A percentile compares a stretch with the other conserved stretches of the same genome.
Conservation (phyloP, 53 echinoderm and acorn worm genomes). For the Zoroaster sp. region DNA sequence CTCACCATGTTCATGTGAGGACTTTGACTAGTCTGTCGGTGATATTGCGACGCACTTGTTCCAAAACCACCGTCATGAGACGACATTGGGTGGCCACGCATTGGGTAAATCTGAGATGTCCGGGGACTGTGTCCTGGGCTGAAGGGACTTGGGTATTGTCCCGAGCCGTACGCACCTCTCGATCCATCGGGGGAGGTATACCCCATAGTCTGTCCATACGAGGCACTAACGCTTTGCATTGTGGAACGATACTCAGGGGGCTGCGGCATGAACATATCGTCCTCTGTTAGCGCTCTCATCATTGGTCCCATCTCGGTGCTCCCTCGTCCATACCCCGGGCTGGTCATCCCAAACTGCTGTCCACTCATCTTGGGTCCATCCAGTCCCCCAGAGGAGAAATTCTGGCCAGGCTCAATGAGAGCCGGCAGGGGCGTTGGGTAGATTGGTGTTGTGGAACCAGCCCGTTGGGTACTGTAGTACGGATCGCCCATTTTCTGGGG, state of each 20-base stretch:
- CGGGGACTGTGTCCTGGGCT: conserved; percentile 64
- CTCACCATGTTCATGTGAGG: conserved; percentile 80
- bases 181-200: conserved; percentile 40
- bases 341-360: conserved; percentile 32
- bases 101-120: conserved; percentile 66
- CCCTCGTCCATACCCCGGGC: conserved; percentile 34
- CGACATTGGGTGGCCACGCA: conserved; percentile 57
- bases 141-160: conserved; percentile 59
- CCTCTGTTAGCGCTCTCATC: conserved; percentile 91
- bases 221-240: conserved; percentile 17
- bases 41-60: conserved; percentile 64
- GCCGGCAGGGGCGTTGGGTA: conserved; percentile 39
- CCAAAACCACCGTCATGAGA: conserved; percentile 66
- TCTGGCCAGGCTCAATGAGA: conserved; percentile 34
- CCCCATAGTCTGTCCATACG: conserved; percentile 59
- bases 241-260: conserved; percentile 44
- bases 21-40: conserved; percentile 74
- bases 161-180: not conserved
- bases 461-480: conserved; percentile 23
- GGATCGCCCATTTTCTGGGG: conserved; percentile 32
- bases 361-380: conserved; percentile 37
- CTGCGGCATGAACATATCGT: conserved; percentile 63
- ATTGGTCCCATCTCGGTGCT: conserved; percentile 79
- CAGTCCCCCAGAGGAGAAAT: conserved; percentile 5
- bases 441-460: conserved; percentile 25